phyloP scores from a whole-genome alignment of 2,888 invertebrate species.

The Octodonta nipae region DNA sequence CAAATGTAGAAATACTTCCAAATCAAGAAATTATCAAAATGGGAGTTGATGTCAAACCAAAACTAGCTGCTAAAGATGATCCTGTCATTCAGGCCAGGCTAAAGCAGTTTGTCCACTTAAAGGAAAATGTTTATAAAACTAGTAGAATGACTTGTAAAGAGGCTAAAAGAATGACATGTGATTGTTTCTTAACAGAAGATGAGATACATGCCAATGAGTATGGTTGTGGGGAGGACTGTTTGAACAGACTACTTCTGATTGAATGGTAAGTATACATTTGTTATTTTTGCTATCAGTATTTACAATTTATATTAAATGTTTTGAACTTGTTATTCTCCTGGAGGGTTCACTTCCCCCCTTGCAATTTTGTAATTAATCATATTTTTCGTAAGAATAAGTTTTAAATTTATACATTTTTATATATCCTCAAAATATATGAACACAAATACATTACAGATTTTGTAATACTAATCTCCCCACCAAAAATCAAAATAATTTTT shows the following conservation, averaged over 20 bases:
- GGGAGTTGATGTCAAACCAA: constrained; percentile 38
- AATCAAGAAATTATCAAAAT: constrained; percentile 5
- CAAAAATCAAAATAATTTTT: no score
- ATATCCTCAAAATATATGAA: no score
- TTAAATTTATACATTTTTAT: no score
- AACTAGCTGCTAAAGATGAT: constrained; percentile 14
- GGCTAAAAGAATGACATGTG: constrained; percentile 86
- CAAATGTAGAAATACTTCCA: constrained; percentile 1
- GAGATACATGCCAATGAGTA: constrained; percentile 70
- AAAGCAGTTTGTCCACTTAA: constrained; percentile 65
- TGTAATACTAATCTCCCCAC: no score
- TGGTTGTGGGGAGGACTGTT: constrained; percentile 90
- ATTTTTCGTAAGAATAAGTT: no score
- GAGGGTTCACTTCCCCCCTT: no score
- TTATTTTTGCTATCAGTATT: constrained; percentile 5
- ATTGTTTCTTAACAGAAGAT: constrained; percentile 78
- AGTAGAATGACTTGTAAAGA: constrained; percentile 81
- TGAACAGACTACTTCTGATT: constrained; percentile 93
- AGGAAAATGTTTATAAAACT: constrained; percentile 74
- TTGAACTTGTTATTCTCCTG: no score
- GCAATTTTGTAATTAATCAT: no score
- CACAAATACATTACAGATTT: no score
- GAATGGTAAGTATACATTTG: constrained; percentile 62
- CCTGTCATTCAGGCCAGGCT: constrained; percentile 45
- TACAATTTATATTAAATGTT: no score